Percentiles rank a stretch among this genome's conserved stretches.
phyloP scores from a whole-genome alignment of 2,797 vertebrate species.

The Phylloscopus collybita region DNA sequence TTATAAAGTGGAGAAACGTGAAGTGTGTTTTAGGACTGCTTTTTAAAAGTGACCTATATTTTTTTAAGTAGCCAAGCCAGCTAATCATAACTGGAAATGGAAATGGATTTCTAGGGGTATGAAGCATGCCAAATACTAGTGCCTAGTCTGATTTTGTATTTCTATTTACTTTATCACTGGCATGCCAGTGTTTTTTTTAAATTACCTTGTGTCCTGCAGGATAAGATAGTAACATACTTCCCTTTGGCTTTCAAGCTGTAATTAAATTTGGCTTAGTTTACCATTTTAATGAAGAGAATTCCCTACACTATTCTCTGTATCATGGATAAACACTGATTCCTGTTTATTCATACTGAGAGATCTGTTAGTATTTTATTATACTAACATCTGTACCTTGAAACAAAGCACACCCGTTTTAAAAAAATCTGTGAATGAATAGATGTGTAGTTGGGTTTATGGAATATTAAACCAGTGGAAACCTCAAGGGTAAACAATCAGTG shows the following conservation, averaged over 20 bases:
- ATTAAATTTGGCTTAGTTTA: constrained; percentile 51
- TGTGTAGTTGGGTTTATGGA: background rate
- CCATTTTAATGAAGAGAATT: constrained; percentile 59
- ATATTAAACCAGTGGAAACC: background rate
- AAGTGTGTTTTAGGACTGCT: background rate
- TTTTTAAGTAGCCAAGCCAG: background rate
- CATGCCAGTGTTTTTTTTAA: background rate
- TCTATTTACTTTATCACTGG: constrained; percentile 18
- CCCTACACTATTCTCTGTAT: constrained; percentile 59
- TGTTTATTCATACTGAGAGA: constrained; percentile 71
- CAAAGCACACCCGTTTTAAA: constrained; percentile 41
- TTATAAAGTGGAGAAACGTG: background rate
- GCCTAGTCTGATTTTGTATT: background rate
- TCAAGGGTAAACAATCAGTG: constrained; percentile 4
- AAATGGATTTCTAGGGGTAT: background rate
- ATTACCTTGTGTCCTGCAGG: constrained; percentile 49
- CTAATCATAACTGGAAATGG: background rate
- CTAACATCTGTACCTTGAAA: constrained; percentile 44
- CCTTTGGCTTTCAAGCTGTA: constrained; percentile 48
- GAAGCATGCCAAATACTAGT: background rate
- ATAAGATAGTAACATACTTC: constrained; percentile 65
- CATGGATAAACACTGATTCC: constrained; percentile 73
- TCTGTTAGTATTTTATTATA: constrained; percentile 60
- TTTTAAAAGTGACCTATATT: background rate
- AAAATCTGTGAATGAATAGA: constrained; percentile 30